A percentile compares a stretch with the other conserved stretches of the same genome.
Evolutionary conservation across 1,140 invertebrate genomes (phyloP).

Genomic region (Microplitis demolitor): DNA sequence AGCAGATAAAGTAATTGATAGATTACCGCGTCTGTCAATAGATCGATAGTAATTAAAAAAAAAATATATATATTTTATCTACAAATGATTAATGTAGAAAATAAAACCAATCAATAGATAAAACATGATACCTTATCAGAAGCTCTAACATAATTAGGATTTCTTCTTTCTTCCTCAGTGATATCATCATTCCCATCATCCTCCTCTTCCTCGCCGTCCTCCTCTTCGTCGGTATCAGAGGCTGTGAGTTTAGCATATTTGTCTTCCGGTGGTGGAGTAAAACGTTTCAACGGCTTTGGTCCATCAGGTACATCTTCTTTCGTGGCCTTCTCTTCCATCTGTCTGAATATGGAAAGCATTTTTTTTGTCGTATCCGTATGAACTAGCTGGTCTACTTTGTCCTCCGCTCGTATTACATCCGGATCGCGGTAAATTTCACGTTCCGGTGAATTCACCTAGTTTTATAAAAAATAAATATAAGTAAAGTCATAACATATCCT

Average conservation of each 20-base stretch:
- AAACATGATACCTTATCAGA: slow-evolving; percentile 59
- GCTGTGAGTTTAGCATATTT: slow-evolving; percentile 63
- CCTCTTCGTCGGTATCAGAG: slow-evolving; percentile 63
- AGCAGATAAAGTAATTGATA: no score
- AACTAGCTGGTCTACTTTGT: slow-evolving; percentile 59
- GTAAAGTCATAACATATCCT: no score
- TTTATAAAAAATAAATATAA: slow-evolving; percentile 5
- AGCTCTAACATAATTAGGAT: slow-evolving; percentile 66
- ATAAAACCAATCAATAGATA: background rate
- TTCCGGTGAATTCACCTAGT: slow-evolving; percentile 71
- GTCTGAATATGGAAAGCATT: slow-evolving; percentile 85
- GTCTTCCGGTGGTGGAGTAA: slow-evolving; percentile 84
- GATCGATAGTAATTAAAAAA: background rate
- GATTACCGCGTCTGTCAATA: no score
- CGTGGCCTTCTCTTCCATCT: slow-evolving; percentile 77
- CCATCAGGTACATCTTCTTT: slow-evolving; percentile 67
- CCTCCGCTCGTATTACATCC: slow-evolving; percentile 71
- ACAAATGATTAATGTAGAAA: background rate
- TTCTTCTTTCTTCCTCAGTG: slow-evolving; percentile 66
- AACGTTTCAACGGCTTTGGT: slow-evolving; percentile 83
- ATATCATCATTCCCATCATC: slow-evolving; percentile 60
- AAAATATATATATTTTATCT: slow-evolving; percentile 10
- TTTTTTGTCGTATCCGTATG: slow-evolving; percentile 77
- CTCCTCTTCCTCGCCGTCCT: slow-evolving; percentile 68
- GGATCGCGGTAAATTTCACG: slow-evolving; percentile 78